Base-by-base conservation (phyloP, 2,797 vertebrate genomes). In the Pseudopleuronectes americanus region DNA sequence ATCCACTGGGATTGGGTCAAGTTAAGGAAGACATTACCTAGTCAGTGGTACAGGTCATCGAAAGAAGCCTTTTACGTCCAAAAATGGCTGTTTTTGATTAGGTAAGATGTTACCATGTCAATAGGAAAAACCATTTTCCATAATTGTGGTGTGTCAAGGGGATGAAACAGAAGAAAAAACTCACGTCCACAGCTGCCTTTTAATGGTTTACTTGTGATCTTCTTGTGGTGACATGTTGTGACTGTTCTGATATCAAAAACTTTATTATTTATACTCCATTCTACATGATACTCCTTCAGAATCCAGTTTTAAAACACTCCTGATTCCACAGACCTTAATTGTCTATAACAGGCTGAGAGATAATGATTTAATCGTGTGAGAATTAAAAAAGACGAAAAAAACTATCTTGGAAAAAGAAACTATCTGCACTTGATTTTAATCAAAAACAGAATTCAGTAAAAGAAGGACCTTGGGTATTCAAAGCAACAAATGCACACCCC, bases 1-100 rank as follows among this genome's bases (percentile, higher is more conserved):
- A 87, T 76, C 85, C 81, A 86, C 78, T 43, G 61, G 71, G 79
- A 86, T 51, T 71, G 68, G 87, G 89, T 93, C 84, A 92, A 89
- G 83, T 83, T 88, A 80, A 83, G 83, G 81, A 84, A 85, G 89
- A 81, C 81, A 74, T 78, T 74, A 78, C 77, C 78, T 68, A 72
- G 83, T 74, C 61, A 76, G 76, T 66, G 4, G 4, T 55, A 60
- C 57, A 64, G 84, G 84, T 86, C 78, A 81, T 53, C 54, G 77
- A 85, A 80, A 69, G 41, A 65, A 64, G 59, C 70, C 65, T 84
- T 83, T 84, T 68, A 63, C 71, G 60, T 79, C 51, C 43, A 51
- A 73, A 75, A 82, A 76, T 59, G 55, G 24, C 48, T 64, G 41
- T 54, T 80, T 80, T 31, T 71, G 38, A 45, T 61, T 19, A 4